Evolutionary conservation across 2,113 vertebrate genomes (phyloP), one percentile per base, ranked within the genome.

Genomic region (Myiagra hebetior): DNA sequence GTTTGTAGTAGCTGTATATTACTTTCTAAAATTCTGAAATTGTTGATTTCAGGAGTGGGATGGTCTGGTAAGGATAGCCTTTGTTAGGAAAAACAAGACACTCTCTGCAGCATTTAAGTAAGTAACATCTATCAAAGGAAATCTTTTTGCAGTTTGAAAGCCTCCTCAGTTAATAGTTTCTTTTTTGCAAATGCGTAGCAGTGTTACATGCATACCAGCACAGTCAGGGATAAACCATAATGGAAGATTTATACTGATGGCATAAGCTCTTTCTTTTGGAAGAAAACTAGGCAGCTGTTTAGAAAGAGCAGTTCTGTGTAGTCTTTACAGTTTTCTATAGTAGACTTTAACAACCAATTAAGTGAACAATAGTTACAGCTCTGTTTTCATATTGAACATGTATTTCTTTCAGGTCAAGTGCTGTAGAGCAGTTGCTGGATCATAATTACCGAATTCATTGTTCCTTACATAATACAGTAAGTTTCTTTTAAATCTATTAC

Each of bases 61-160:
- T 74, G 99, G 99, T 87, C 98, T 99, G 64, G 99, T 99, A 87
- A 98, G 99, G 97, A 99, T 99, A 94, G 99, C 99, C n/a, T 99
- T 99, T 94, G 98, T 99, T 70, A 98, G 99, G 94, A 99, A 99
- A 98, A 99, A 99, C 98, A 99, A 99, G 98, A 99, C 99, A 11
- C 98, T 99, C 5, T 98, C 95, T 47, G 98, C 99, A 83, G 98
- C 98, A 67, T 99, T 99, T 97, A 99, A 99, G 99, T 99, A 98
- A 99, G 99, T 98, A 72, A 78, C 17, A 69, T 52, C 26, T 89
- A 5, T 33, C 41, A 22, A 35, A 79, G 16, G 31, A 46, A 57
- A 35, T 24, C 0, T 72, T 82, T 70, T 17, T 22, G 12, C 22
- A 77, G 23, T 70, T 47, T 55, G 28, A 67, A 41, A 63, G 11